Percentiles rank a stretch among this genome's conserved stretches.
These are phyloP conservation scores for Trichomalopsis sarcophagae DNA, from an alignment of 1,140 invertebrate genomes.

Conservation along the genomic window DNA sequence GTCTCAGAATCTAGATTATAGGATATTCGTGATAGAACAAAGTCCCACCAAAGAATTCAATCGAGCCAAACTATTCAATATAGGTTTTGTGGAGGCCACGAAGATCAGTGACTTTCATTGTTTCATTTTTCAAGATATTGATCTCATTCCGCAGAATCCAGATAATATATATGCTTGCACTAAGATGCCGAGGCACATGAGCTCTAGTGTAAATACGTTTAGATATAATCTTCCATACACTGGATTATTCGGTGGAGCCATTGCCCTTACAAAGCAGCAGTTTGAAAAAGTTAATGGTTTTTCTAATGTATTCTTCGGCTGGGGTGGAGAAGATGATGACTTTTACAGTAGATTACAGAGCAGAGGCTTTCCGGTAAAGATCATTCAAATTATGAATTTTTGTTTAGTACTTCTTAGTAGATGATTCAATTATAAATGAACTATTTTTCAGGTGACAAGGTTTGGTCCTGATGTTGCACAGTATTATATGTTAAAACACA, in stretches of 20 bases:
- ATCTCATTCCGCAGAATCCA: conserved; percentile 92
- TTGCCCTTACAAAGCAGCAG: conserved; percentile 82
- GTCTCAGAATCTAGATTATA: conserved; percentile 89
- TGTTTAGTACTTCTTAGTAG: not conserved
- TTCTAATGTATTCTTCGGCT: conserved; percentile 92
- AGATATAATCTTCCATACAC: conserved; percentile 87
- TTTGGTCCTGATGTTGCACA: conserved; percentile 83
- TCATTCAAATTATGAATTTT: conserved; percentile 38
- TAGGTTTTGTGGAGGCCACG: conserved; percentile 88
- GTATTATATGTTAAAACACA: conserved; percentile 87
- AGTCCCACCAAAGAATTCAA: conserved; percentile 88
- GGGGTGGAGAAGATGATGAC: conserved; percentile 95
- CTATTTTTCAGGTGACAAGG: conserved; percentile 77
- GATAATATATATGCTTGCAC: conserved; percentile 95
- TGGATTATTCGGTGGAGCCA: conserved; percentile 85
- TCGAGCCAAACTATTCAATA: conserved; percentile 94
- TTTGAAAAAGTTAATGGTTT: conserved; percentile 92
- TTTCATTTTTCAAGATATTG: conserved; percentile 96
- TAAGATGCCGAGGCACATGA: conserved; percentile 91
- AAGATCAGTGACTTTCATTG: conserved; percentile 86
- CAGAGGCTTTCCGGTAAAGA: conserved; percentile 66
- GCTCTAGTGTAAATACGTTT: conserved; percentile 92
- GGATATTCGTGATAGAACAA: conserved; percentile 95
- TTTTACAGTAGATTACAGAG: conserved; percentile 78
- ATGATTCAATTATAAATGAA: conserved; percentile 1